Base-by-base conservation (phyloP, 2,113 vertebrate species). In the Naja naja region DNA sequence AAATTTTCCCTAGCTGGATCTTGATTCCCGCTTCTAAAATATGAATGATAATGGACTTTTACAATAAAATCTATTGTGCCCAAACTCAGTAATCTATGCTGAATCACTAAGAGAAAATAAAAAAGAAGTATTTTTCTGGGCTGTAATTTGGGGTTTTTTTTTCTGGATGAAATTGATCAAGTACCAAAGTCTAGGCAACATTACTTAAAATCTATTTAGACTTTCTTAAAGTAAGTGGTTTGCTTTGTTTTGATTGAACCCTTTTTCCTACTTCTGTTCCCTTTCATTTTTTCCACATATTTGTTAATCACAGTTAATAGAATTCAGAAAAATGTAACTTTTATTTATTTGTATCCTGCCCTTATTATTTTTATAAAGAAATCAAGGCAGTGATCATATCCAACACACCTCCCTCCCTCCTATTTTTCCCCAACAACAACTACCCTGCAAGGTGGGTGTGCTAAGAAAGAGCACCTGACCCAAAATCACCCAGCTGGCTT, bases 191-290 rank as follows among this genome's bases (percentile, higher is more conserved):
- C 95, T 89, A 95, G 91, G 94, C 89, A 91, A 95, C 55, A 74
- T 94, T 95, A 96, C 94, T 96, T 96, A 95, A 96, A 97, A 94
- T 64, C 94, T 95, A 96, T 94, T 96, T 96, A 95, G 95, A 96
- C 93, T 95, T 60, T 95, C 54, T 95, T 45, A 95, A 95, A 96
- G 94, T 96, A 94, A 90, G 94, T 90, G 94, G 14, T 95, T 95
- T 58, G 34, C 12, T 89, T 89, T 45, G 20, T 95, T 93, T 91
- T 94, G 95, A 96, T 96, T 96, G 92, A 96, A 90, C 94, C 97
- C 56, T 56, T 95, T 85, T 93, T 88, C 92, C 56, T 93, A 93
- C 93, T 95, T 45, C 64, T 95, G 92, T 90, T 91, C 34, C 89
- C 58, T 94, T 56, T 92, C 87, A 27, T 56, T 12, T 43, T 18